phyloP scores from a whole-genome alignment of 2,888 invertebrate genomes.

The Clivina fossor region DNA sequence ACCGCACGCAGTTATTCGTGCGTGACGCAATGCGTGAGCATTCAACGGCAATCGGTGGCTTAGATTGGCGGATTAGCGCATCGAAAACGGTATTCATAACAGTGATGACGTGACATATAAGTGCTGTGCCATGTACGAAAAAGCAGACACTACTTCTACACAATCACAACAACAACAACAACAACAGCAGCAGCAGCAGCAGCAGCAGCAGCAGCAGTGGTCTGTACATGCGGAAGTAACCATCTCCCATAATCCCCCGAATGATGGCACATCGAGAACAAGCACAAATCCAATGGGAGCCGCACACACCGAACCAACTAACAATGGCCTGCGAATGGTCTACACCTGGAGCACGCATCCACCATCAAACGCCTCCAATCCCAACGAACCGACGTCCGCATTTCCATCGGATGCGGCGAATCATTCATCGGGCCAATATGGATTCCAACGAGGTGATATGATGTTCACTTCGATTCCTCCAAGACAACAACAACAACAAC shows the following conservation, averaged over 20 bases:
- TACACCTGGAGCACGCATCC: conserved; percentile 55
- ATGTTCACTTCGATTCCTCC: conserved; percentile 58
- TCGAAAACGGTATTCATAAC: neutral
- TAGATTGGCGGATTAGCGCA: too few species aligned
- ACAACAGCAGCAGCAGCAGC: conserved; percentile 46
- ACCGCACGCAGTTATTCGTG: conserved; percentile 27
- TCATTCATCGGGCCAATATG: conserved; percentile 44
- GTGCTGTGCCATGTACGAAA: conserved; percentile 16
- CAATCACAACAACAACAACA: conserved; percentile 19
- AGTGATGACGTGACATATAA: neutral
- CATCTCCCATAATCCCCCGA: conserved; percentile 56
- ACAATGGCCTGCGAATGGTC: conserved; percentile 59
- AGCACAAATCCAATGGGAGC: conserved; percentile 44
- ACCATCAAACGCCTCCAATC: conserved; percentile 39
- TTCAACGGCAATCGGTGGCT: conserved; percentile 4
- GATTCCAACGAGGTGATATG: conserved; percentile 58
- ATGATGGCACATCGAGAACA: conserved; percentile 51
- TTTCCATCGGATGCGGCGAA: conserved; percentile 18
- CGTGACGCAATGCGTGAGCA: conserved; percentile 20
- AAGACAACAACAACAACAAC: conserved; percentile 31
- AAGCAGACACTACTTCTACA: conserved; percentile 25
- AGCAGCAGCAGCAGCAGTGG: conserved; percentile 67
- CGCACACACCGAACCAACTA: conserved; percentile 51
- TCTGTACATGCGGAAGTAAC: conserved; percentile 70
- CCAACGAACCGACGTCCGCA: conserved; percentile 26